Percentiles rank a stretch among this genome's conserved stretches.
Conservation (phyloP, 2,888 invertebrate species). For the Morpho deidamia region DNA sequence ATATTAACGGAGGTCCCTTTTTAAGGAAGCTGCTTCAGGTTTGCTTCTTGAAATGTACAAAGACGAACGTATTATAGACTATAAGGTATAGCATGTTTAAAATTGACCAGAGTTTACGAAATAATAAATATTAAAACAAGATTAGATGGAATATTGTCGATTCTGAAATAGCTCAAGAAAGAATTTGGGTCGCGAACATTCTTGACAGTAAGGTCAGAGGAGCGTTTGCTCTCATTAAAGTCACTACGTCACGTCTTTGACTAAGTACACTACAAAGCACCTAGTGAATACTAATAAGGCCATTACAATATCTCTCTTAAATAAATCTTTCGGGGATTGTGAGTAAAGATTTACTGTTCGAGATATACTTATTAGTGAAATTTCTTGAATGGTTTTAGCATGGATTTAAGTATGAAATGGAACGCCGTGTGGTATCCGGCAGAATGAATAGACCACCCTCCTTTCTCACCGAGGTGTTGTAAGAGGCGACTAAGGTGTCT, state of each 20-base stretch:
- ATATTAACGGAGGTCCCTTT: no score
- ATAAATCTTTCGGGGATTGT: background rate
- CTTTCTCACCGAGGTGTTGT: no score
- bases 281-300: conserved; percentile 27
- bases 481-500: no score
- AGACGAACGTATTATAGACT: no score
- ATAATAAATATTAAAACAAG: conserved; percentile 29
- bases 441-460: no score
- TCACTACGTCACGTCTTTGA: conserved; percentile 41
- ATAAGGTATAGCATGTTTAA: no score
- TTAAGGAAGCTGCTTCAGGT: no score
- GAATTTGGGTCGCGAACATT: conserved; percentile 62
- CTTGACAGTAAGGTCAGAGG: conserved; percentile 40
- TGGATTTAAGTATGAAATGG: no score
- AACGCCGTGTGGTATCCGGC: no score
- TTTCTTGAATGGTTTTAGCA: background rate
- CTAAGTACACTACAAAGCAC: conserved; percentile 32
- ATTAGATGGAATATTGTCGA: conserved; percentile 54
- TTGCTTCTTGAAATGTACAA: no score
- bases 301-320: conserved; percentile 5
- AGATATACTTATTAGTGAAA: background rate
- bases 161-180: conserved; percentile 50
- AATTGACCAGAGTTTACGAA: background rate
- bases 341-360: background rate
- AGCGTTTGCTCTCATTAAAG: conserved; percentile 46